Conservation (phyloP, 2,113 vertebrate species). For the Promerops cafer region DNA sequence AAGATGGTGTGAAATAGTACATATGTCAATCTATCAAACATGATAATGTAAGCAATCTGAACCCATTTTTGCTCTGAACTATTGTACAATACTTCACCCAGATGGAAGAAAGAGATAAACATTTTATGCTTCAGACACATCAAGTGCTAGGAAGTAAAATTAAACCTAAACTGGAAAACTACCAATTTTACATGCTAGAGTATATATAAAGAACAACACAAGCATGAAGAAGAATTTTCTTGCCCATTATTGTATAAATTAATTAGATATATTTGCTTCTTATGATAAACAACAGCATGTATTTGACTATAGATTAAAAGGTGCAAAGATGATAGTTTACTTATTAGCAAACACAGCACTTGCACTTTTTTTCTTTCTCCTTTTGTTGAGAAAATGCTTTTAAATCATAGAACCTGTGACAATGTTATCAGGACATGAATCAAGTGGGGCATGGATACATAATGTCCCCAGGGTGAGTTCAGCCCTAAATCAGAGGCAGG, state of each 20-base stretch:
- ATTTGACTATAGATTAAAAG: conserved; percentile 40
- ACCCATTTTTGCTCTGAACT: conserved; percentile 57
- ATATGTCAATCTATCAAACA: conserved; percentile 69
- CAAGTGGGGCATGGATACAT: neutral
- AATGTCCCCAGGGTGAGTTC: neutral
- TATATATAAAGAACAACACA: conserved; percentile 42
- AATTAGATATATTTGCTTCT: conserved; percentile 34
- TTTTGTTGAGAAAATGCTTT: neutral
- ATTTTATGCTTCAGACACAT: conserved; percentile 4
- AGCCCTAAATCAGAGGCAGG: neutral
- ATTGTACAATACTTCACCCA: conserved; percentile 7
- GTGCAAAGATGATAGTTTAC: conserved; percentile 14
- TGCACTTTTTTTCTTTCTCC: neutral
- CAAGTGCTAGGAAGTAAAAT: conserved; percentile 45
- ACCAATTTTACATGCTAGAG: conserved; percentile 31
- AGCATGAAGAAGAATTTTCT: neutral
- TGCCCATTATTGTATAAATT: conserved; percentile 18
- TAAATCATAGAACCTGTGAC: neutral
- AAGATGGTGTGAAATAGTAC: conserved; percentile 57
- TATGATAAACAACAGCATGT: conserved; percentile 41
- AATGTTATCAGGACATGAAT: neutral
- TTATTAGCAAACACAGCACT: conserved; percentile 25
- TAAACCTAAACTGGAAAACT: conserved; percentile 63
- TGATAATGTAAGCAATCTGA: conserved; percentile 59
- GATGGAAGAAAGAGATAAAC: conserved; percentile 38